A percentile compares a stretch with the other conserved stretches of the same genome.
phyloP scores from a whole-genome alignment of 2,113 vertebrate genomes.

The Dromaius novaehollandiae region DNA sequence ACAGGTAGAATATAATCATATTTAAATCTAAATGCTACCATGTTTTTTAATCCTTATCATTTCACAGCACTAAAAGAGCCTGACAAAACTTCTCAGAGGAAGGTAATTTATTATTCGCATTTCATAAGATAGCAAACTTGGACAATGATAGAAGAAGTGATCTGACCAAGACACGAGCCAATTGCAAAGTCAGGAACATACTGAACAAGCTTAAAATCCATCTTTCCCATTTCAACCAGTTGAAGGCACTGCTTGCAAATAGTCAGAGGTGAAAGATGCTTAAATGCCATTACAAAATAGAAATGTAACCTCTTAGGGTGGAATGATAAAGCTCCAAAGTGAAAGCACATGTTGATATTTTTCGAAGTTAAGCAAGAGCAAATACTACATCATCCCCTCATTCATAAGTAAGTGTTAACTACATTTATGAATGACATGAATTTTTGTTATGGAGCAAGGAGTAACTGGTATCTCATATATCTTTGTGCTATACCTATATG shows the following conservation, averaged over 20 bases:
- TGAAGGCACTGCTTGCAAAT: neutral
- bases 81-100: neutral
- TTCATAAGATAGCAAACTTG: neutral
- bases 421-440: neutral
- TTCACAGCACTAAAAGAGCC: neutral
- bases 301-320: neutral
- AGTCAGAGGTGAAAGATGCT: neutral
- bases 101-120: neutral
- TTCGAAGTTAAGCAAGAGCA: neutral
- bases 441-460: neutral
- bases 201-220: neutral
- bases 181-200: neutral
- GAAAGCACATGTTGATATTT: neutral
- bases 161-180: neutral
- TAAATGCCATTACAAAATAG: neutral
- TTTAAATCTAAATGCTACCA: neutral
- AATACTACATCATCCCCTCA: rapidly evolving
- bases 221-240: rapidly evolving
- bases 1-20: neutral
- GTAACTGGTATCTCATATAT: neutral
- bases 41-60: neutral
- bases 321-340: neutral
- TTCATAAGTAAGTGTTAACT: neutral
- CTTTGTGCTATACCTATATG: neutral
- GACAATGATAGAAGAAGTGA: neutral